phyloP scores from a whole-genome alignment of 92 coral and sea anemone genomes.

The Paragorgia papillata region DNA sequence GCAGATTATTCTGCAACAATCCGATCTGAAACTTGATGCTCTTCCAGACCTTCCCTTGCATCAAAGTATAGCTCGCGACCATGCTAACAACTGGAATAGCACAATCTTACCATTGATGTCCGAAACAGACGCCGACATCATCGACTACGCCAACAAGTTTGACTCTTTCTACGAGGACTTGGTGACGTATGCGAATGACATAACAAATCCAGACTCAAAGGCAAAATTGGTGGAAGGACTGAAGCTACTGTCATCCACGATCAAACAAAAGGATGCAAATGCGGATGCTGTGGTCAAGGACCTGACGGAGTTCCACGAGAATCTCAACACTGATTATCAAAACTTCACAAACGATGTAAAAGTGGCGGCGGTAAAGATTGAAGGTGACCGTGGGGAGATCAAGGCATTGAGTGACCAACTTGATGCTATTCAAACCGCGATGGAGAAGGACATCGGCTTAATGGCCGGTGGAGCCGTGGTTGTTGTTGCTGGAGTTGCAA shows the following conservation, averaged over 20 bases:
- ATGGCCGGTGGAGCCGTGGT: slow-evolving; percentile 38
- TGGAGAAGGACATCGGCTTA: slow-evolving; percentile 17
- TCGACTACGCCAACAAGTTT: slow-evolving; percentile 37
- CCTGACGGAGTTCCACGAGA: neutral
- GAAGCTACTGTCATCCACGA: neutral
- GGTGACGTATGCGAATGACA: slow-evolving; percentile 37
- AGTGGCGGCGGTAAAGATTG: slow-evolving; percentile 1
- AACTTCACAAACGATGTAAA: slow-evolving; percentile 7
- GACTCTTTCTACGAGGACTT: slow-evolving; percentile 29
- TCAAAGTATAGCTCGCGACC: slow-evolving; percentile 26
- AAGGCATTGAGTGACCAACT: neutral
- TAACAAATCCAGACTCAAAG: neutral
- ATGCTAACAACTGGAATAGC: slow-evolving; percentile 20
- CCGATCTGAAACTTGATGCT: slow-evolving; percentile 29
- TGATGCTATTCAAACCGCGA: slow-evolving; percentile 4
- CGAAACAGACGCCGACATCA: slow-evolving; percentile 39
- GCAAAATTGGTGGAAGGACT: slow-evolving; percentile 21
- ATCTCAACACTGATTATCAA: slow-evolving; percentile 17
- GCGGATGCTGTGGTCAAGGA: slow-evolving; percentile 10
- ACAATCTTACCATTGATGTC: slow-evolving; percentile 27
- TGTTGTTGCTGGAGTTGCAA: neutral
- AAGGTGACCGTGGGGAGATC: slow-evolving; percentile 25
- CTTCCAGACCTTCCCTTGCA: slow-evolving; percentile 30
- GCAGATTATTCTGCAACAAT: slow-evolving; percentile 19
- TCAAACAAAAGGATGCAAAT: slow-evolving; percentile 5